Percentiles rank a stretch among this genome's conserved stretches.
Conservation (phyloP, 1,140 invertebrate genomes). For the Amphibalanus amphitrite region DNA sequence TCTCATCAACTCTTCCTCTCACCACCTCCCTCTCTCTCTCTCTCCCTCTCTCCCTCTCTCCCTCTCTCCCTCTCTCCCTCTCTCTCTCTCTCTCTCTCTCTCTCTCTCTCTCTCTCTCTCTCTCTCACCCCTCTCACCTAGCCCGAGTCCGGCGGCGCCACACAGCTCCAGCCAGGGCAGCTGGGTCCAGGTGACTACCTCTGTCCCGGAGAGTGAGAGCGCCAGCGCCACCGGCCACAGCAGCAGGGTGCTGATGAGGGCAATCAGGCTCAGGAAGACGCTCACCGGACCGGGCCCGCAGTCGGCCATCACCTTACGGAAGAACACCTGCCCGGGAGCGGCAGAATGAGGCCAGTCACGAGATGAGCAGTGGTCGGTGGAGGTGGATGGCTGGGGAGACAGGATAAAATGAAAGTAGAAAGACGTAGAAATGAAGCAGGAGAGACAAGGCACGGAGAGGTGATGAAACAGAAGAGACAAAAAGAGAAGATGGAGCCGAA, state of each 20-base stretch:
- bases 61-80: too few relatives aligned
- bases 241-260: constrained; percentile 58
- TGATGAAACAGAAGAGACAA: too few relatives aligned
- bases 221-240: constrained; percentile 70
- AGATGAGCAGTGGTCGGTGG: not conserved
- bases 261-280: constrained; percentile 69
- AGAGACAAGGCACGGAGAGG: too few relatives aligned
- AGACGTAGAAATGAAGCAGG: too few relatives aligned
- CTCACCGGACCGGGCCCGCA: constrained; percentile 70
- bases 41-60: too few relatives aligned
- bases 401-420: too few relatives aligned
- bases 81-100: too few relatives aligned
- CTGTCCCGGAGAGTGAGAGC: constrained; percentile 62
- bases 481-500: too few relatives aligned
- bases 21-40: too few relatives aligned
- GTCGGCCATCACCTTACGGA: constrained; percentile 79
- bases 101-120: too few relatives aligned
- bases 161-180: constrained; percentile 64
- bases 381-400: too few relatives aligned
- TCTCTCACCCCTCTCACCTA: not conserved
- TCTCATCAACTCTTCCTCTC: too few relatives aligned
- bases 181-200: constrained; percentile 53
- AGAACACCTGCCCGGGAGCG: constrained; percentile 45
- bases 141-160: constrained; percentile 39
- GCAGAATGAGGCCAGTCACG: constrained; percentile 6